A percentile compares a stretch with the other conserved stretches of the same genome.
These are phyloP conservation scores for Xiphorhynchus elegans DNA, from an alignment of 2,113 vertebrate species.

Conservation along the genomic window DNA sequence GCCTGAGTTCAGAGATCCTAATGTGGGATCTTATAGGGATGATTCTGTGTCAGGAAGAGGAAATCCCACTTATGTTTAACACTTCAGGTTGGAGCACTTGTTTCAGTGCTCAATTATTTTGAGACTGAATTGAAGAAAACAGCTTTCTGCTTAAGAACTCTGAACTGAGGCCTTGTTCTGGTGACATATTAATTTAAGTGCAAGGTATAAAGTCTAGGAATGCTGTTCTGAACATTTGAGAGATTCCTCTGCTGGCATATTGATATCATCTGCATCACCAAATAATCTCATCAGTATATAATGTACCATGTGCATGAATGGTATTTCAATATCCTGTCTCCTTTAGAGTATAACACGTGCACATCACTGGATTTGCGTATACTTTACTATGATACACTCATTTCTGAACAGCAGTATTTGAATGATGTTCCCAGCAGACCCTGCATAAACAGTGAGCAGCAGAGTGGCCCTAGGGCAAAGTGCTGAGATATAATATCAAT, in stretches of 20 bases:
- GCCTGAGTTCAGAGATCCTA: not conserved
- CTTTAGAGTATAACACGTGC: not conserved
- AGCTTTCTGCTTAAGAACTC: not conserved
- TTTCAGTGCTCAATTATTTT: not conserved
- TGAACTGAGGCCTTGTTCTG: not conserved
- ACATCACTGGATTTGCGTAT: not conserved
- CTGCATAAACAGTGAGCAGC: slow-evolving; percentile 13
- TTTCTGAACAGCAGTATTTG: not conserved
- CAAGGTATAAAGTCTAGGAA: not conserved
- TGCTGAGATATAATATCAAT: not conserved
- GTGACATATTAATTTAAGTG: not conserved
- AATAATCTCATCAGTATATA: not conserved
- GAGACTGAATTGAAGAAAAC: not conserved
- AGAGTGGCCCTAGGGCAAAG: not conserved
- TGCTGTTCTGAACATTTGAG: not conserved
- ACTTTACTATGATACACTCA: not conserved
- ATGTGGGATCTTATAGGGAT: too few species aligned
- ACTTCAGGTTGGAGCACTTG: not conserved
- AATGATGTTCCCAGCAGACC: not conserved
- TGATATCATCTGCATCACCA: not conserved
- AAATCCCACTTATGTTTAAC: not conserved
- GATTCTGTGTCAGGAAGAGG: not conserved
- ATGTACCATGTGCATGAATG: not conserved
- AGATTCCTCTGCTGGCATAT: not conserved
- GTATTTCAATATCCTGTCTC: not conserved